Evolutionary conservation across 2,797 vertebrate species (phyloP).

Genomic region (Malurus leucopterus): DNA sequence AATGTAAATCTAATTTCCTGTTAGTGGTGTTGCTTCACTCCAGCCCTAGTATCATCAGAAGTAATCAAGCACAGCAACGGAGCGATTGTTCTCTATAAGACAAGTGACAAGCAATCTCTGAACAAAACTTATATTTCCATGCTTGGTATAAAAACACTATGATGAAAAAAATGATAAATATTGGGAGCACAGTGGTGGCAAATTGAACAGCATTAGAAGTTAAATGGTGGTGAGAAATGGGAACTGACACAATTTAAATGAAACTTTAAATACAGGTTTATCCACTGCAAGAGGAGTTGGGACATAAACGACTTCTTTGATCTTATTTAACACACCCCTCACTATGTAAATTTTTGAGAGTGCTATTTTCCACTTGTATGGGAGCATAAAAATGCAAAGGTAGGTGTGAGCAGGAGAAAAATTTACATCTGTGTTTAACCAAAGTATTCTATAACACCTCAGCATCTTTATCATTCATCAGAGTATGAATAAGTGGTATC

Average conservation of each 20-base stretch:
- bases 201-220: constrained; percentile 41
- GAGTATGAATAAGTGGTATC: neutral
- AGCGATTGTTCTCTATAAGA: neutral
- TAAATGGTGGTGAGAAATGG: constrained; percentile 42
- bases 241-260: constrained; percentile 37
- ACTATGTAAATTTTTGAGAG: neutral
- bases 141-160: neutral
- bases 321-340: neutral
- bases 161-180: constrained; percentile 6
- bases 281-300: neutral
- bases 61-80: neutral
- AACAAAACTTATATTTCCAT: constrained; percentile 10
- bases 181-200: neutral
- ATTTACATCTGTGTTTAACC: neutral
- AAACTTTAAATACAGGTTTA: constrained; percentile 31
- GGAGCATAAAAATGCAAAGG: neutral
- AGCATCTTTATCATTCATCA: neutral
- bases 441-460: neutral
- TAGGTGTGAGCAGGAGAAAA: neutral
- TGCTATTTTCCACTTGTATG: neutral
- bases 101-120: neutral
- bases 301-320: neutral
- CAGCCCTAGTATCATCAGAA: neutral
- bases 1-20: neutral
- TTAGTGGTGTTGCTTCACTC: neutral